These are phyloP conservation scores for Porites lutea DNA, from an alignment of 64 coral and sea anemone species.

Conservation along the genomic window DNA sequence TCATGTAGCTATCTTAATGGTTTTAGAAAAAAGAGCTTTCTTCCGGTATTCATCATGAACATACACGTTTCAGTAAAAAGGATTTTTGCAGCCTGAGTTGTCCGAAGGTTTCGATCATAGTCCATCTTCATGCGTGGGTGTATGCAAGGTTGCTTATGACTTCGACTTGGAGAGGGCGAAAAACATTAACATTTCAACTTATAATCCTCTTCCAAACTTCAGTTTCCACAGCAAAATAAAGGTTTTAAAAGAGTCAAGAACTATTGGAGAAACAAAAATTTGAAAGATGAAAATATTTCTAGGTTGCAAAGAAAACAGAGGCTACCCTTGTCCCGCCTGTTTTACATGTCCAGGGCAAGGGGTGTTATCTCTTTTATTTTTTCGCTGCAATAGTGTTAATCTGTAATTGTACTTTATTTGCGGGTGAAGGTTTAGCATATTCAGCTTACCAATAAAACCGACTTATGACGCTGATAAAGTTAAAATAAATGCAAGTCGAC, in stretches of 20 bases:
- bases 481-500: constrained; percentile 43
- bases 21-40: not conserved
- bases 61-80: not conserved
- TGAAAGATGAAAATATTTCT: not conserved
- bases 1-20: not conserved
- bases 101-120: not conserved
- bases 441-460: not conserved
- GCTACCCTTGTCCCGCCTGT: not conserved
- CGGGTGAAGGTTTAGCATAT: not conserved
- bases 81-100: no score
- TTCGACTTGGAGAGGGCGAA: not conserved
- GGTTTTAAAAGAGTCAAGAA: not conserved
- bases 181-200: not conserved
- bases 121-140: constrained; percentile 38
- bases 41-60: not conserved
- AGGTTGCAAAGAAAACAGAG: not conserved
- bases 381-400: not conserved
- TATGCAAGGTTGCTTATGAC: not conserved
- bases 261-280: not conserved
- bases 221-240: not conserved
- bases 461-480: not conserved
- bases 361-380: not conserved
- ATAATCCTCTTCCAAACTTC: not conserved
- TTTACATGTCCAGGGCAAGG: no score
- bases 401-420: not conserved